Conservation (phyloP, 2,888 invertebrate species). For the Maniola hyperantus region DNA sequence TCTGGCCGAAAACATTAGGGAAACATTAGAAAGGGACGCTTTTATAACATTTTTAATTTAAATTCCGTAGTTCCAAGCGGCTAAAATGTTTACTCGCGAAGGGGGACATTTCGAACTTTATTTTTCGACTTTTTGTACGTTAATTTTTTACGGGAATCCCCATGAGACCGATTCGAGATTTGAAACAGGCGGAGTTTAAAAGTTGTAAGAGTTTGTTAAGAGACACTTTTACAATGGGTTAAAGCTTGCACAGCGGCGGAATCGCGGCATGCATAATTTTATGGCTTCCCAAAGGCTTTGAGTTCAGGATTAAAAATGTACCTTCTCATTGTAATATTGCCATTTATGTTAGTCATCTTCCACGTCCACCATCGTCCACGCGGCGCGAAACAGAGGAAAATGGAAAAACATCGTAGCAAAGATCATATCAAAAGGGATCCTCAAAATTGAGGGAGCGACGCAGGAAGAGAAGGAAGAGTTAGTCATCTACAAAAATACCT, state of each 20-base stretch:
- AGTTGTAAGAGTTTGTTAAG: constrained; percentile 74
- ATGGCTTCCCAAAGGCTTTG: constrained; percentile 48
- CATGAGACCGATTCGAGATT: constrained; percentile 75
- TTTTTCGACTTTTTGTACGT: constrained; percentile 70
- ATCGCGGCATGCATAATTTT: constrained; percentile 74
- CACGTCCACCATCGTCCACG: too few relatives aligned
- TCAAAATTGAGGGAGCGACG: too few relatives aligned
- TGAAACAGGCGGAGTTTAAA: constrained; percentile 70
- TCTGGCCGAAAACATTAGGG: neutral
- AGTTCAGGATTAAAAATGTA: constrained; percentile 33
- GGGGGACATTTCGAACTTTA: constrained; percentile 61
- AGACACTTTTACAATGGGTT: constrained; percentile 80
- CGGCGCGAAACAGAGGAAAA: too few relatives aligned
- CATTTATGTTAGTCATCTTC: too few relatives aligned
- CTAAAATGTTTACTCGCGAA: constrained; percentile 77
- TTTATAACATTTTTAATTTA: constrained; percentile 36
- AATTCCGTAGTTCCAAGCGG: constrained; percentile 55
- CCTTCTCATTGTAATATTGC: constrained; percentile 7
- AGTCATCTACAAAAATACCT: too few relatives aligned
- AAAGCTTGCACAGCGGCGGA: constrained; percentile 61
- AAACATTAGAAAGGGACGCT: constrained; percentile 16
- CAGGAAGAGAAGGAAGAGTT: too few relatives aligned
- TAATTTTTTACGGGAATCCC: constrained; percentile 75
- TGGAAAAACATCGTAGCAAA: too few relatives aligned
- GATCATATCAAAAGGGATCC: too few relatives aligned